Conservation (phyloP, 2,113 vertebrate genomes). For the Pampusana beccarii region DNA sequence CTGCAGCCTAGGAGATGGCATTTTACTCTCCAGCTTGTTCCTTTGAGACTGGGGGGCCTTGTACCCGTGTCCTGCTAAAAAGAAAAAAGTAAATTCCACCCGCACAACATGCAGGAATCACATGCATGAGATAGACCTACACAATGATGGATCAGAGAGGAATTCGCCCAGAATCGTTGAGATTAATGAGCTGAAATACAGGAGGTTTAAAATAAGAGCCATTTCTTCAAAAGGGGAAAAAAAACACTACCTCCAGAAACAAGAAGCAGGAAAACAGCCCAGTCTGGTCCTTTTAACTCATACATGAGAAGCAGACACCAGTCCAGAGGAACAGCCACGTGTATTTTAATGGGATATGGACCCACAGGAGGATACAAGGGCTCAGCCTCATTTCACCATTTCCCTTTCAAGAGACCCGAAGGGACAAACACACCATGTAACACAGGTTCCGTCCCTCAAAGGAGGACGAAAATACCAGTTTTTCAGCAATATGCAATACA, state of each 20-base stretch:
- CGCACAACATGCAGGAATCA: background rate
- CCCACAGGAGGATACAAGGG: background rate
- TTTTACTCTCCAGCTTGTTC: background rate
- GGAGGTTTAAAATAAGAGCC: background rate
- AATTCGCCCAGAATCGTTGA: background rate
- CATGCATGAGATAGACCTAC: background rate
- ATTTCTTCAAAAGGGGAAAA: background rate
- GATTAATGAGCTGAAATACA: background rate
- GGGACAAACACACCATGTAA: background rate
- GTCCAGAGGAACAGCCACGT: background rate
- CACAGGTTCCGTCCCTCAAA: background rate
- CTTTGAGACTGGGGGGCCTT: background rate
- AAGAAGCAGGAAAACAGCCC: background rate
- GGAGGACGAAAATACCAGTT: background rate
- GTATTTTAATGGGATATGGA: constrained; percentile 16
- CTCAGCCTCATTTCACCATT: background rate
- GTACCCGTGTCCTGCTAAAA: background rate
- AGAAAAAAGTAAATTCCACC: background rate
- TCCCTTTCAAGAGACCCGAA: background rate
- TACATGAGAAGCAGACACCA: background rate
- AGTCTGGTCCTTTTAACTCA: background rate
- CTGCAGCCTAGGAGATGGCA: background rate
- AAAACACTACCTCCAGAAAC: background rate
- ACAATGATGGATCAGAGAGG: background rate
- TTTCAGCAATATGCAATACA: background rate